Evolutionary conservation across 2,113 vertebrate genomes (phyloP).

Genomic region (Pachycephala philippinensis): DNA sequence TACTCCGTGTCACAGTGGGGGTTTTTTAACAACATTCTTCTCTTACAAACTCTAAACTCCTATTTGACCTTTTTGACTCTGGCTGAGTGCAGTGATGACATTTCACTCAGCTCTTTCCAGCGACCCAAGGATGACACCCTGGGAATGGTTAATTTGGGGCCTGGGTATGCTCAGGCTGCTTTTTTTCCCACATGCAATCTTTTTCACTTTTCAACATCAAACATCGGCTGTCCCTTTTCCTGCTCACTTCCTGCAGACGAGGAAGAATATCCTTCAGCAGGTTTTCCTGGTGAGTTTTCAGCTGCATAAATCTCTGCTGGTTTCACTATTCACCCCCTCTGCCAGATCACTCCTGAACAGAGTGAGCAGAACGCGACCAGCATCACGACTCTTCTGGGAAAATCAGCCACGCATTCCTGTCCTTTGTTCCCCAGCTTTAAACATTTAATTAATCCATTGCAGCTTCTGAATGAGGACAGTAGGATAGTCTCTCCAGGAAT

Average conservation of each 20-base stretch:
- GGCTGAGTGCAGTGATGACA: not conserved
- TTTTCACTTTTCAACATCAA: not conserved
- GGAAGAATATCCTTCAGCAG: not conserved
- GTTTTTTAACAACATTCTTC: not conserved
- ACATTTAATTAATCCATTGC: not conserved
- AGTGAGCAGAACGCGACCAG: not conserved
- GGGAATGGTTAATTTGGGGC: not conserved
- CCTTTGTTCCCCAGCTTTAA: not conserved
- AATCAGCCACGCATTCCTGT: not conserved
- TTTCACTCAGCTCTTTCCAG: not conserved
- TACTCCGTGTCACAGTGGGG: fast-evolving
- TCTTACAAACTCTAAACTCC: not conserved
- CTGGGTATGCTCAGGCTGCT: not conserved
- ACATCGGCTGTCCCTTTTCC: not conserved
- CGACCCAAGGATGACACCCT: not conserved
- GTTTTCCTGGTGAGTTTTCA: not conserved
- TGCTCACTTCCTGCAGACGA: not conserved
- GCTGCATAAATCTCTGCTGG: not conserved
- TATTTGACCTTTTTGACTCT: not conserved
- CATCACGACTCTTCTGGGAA: not conserved
- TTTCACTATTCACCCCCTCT: not conserved
- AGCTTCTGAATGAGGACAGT: not conserved
- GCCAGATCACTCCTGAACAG: not conserved
- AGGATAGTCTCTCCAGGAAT: not conserved
- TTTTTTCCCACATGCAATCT: not conserved